A percentile compares a stretch with the other conserved stretches of the same genome.
Conservation (phyloP, 37 sponge, comb jelly and placozoan species). For the Chondrosia reniformis region DNA sequence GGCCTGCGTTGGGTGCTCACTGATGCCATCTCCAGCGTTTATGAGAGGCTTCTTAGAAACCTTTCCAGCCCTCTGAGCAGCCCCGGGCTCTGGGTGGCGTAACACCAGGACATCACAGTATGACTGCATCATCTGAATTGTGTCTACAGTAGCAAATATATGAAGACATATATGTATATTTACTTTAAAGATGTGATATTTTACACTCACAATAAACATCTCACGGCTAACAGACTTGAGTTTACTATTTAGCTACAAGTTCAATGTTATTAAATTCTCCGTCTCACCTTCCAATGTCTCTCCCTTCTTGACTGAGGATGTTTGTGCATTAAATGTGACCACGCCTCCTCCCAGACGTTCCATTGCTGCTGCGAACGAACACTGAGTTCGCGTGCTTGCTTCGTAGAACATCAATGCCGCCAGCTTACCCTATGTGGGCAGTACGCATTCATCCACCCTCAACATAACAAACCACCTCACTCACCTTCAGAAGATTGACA, state of each 20-base stretch:
- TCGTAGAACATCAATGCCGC: conserved; percentile 95
- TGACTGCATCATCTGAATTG: conserved; percentile 84
- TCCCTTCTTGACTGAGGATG: conserved; percentile 93
- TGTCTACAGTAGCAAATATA: conserved; percentile 40
- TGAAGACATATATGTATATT: neutral
- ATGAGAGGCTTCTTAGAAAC: conserved; percentile 79
- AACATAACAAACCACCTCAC: neutral
- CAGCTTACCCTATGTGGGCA: conserved; percentile 62
- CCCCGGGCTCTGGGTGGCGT: conserved; percentile 87
- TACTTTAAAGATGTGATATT: neutral
- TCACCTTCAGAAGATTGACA: conserved; percentile 68
- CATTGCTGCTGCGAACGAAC: conserved; percentile 95
- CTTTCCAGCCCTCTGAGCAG: conserved; percentile 56
- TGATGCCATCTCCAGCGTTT: conserved; percentile 96
- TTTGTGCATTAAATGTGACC: conserved; percentile 61
- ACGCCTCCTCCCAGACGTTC: conserved; percentile 91
- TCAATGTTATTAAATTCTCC: no score
- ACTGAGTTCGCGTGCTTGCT: conserved; percentile 90
- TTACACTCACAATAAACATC: neutral
- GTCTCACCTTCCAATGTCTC: conserved; percentile 87
- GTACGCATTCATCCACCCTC: neutral
- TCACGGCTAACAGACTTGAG: neutral
- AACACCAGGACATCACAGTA: conserved; percentile 94
- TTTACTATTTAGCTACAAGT: no score
- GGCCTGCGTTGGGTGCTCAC: conserved; percentile 99